Percentiles rank a stretch among this genome's conserved stretches.
phyloP scores from a whole-genome alignment of 2,113 vertebrate genomes.

The Notothenia rossii region DNA sequence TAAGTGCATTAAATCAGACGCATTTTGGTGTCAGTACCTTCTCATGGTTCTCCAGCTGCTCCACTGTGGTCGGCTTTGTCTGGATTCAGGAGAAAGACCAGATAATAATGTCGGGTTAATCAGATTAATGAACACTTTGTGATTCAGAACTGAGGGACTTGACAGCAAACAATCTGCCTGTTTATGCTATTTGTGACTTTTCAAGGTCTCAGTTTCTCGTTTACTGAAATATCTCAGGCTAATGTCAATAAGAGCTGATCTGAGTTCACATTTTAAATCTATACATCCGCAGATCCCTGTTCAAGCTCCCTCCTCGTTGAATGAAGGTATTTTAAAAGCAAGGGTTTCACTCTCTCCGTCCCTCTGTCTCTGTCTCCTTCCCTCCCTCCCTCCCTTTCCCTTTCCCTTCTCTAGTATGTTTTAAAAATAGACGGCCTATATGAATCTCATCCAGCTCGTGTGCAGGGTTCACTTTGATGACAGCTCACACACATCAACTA shows the following conservation, averaged over 20 bases:
- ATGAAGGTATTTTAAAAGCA: background rate
- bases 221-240: background rate
- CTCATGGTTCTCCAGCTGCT: slow-evolving; percentile 93
- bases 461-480: slow-evolving; percentile 15
- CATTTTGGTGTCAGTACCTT: slow-evolving; percentile 86
- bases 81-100: slow-evolving; percentile 72
- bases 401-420: slow-evolving; percentile 18
- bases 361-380: no score
- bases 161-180: background rate
- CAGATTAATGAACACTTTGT: background rate
- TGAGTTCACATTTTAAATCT: background rate
- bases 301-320: background rate
- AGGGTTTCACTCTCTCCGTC: background rate
- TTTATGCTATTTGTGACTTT: background rate
- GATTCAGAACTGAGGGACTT: background rate
- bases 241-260: background rate
- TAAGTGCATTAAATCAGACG: background rate
- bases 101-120: background rate
- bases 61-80: slow-evolving; percentile 93
- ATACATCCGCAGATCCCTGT: background rate
- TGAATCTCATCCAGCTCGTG: slow-evolving; percentile 6
- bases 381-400: background rate
- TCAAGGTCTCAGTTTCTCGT: background rate
- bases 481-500: background rate
- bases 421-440: slow-evolving; percentile 41